Percentiles rank a stretch among this genome's conserved stretches.
Evolutionary conservation across 2,113 vertebrate genomes (phyloP).

Genomic region (Tupaia chinensis): DNA sequence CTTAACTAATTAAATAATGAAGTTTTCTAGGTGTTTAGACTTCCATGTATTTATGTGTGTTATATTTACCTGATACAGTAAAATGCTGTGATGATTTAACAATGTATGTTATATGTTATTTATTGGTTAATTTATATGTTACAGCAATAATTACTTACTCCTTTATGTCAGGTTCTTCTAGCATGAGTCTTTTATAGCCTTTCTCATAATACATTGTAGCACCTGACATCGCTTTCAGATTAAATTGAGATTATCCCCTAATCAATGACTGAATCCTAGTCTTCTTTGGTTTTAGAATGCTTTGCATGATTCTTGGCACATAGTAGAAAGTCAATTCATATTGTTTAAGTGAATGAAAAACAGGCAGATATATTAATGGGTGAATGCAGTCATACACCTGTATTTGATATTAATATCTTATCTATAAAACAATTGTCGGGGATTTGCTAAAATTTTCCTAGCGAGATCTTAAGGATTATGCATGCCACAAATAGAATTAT

Average conservation of each 20-base stretch:
- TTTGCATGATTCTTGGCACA: background rate
- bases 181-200: background rate
- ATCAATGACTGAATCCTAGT: background rate
- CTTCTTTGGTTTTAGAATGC: background rate
- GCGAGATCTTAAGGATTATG: background rate
- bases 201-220: background rate
- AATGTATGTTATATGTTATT: too few species aligned
- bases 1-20: constrained; percentile 5
- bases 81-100: background rate
- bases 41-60: background rate
- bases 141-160: background rate
- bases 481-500: background rate
- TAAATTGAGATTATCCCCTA: background rate
- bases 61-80: background rate
- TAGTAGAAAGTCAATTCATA: background rate
- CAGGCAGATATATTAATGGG: background rate
- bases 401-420: background rate
- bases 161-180: background rate
- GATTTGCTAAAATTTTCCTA: background rate
- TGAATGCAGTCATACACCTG: background rate
- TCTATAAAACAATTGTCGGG: background rate
- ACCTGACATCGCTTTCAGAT: background rate
- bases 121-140: background rate
- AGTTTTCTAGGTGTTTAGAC: background rate
- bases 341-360: background rate